Evolutionary conservation across 2,797 vertebrate genomes (phyloP).

Genomic region (Lagorchestes hirsutus): DNA sequence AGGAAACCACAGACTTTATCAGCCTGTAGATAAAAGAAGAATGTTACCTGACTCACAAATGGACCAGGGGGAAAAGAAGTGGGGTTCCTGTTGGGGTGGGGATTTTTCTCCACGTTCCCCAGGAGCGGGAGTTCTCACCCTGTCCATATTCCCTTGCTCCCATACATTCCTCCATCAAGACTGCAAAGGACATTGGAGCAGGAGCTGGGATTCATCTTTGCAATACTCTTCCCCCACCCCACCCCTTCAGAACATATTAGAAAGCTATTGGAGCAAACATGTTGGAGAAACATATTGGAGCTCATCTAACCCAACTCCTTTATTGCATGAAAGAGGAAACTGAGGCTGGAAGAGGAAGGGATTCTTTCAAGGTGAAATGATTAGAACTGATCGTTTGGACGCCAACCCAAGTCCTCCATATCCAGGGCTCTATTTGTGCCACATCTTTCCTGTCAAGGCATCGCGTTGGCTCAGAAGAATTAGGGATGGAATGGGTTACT

Average conservation of each 20-base stretch:
- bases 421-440: not conserved
- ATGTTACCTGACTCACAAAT: slow-evolving; percentile 42
- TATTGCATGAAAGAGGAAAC: not conserved
- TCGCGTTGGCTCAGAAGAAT: not conserved
- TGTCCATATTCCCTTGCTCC: not conserved
- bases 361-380: not conserved
- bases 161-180: not conserved
- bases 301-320: not conserved
- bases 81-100: not conserved
- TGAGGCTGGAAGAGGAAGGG: not conserved
- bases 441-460: not conserved
- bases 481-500: not conserved
- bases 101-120: not conserved
- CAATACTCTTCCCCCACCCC: not conserved
- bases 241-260: not conserved
- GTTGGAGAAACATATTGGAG: not conserved
- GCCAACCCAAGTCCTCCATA: not conserved
- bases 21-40: slow-evolving; percentile 9
- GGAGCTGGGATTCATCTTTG: not conserved
- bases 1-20: slow-evolving; percentile 30
- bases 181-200: not conserved
- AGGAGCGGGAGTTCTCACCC: not conserved
- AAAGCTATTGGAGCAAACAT: not conserved
- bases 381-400: not conserved
- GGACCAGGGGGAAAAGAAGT: not conserved